Percentiles rank a stretch among this genome's conserved stretches.
phyloP scores from a whole-genome alignment of 2,113 vertebrate species.

The Prunella fulvescens region DNA sequence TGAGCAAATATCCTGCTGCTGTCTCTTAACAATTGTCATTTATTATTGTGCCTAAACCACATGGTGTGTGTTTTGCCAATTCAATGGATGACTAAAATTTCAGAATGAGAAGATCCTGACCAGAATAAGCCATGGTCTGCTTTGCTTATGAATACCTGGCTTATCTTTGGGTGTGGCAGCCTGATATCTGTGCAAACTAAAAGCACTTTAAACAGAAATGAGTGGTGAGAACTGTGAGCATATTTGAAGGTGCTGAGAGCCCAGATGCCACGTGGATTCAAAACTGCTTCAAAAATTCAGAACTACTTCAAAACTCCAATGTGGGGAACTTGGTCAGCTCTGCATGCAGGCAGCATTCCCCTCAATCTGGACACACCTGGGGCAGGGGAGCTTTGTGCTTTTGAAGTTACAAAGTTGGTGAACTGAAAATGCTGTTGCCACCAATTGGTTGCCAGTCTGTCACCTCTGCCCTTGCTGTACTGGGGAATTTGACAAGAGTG shows the following conservation, averaged over 20 bases:
- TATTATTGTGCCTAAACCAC: neutral
- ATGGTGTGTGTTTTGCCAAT: neutral
- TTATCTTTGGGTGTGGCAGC: neutral
- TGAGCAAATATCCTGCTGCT: neutral
- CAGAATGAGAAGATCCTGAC: neutral
- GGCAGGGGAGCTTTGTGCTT: neutral
- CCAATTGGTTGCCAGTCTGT: accelerated
- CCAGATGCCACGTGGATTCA: accelerated
- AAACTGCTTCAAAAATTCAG: neutral
- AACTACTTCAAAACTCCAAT: neutral
- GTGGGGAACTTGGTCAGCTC: accelerated
- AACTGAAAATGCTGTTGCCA: neutral
- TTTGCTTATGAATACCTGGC: neutral
- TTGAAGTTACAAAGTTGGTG: neutral
- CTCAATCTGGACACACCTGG: neutral
- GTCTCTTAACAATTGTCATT: neutral
- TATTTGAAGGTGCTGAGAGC: neutral
- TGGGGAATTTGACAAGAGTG: neutral
- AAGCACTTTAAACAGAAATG: neutral
- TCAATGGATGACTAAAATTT: neutral
- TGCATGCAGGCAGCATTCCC: neutral
- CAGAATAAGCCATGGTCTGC: neutral
- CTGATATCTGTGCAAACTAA: neutral
- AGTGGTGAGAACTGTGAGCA: neutral
- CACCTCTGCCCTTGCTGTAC: neutral